These are phyloP conservation scores for Sebastes iracundus DNA, from an alignment of 2,797 vertebrate genomes.

Conservation along the genomic window DNA sequence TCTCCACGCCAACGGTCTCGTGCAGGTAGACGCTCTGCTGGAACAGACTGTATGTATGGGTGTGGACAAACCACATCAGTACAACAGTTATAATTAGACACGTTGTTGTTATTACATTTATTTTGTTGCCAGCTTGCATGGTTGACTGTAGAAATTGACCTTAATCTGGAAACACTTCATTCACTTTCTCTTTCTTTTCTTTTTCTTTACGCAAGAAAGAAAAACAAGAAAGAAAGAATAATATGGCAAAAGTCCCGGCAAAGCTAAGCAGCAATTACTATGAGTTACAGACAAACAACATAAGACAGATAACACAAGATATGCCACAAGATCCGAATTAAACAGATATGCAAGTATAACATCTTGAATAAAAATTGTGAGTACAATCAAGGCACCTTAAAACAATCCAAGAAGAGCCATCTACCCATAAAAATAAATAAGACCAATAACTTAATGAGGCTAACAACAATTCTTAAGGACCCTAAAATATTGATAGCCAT, in stretches of 20 bases:
- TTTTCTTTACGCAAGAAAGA: neutral
- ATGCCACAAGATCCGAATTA: neutral
- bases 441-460: neutral
- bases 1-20: constrained; percentile 20
- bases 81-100: neutral
- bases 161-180: neutral
- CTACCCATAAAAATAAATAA: neutral
- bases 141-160: neutral
- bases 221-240: neutral
- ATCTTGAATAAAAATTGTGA: neutral
- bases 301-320: neutral
- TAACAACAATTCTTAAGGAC: too few relatives aligned
- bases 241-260: neutral
- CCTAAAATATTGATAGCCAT: too few relatives aligned
- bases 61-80: neutral
- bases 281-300: neutral
- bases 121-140: neutral
- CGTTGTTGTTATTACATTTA: neutral
- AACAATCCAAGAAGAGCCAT: too few relatives aligned
- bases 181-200: neutral
- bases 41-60: neutral
- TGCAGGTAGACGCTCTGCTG: neutral
- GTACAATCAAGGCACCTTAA: neutral
- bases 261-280: neutral
- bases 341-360: neutral